phyloP scores from a whole-genome alignment of 2,797 vertebrate genomes.

The Sparidentex hasta region DNA sequence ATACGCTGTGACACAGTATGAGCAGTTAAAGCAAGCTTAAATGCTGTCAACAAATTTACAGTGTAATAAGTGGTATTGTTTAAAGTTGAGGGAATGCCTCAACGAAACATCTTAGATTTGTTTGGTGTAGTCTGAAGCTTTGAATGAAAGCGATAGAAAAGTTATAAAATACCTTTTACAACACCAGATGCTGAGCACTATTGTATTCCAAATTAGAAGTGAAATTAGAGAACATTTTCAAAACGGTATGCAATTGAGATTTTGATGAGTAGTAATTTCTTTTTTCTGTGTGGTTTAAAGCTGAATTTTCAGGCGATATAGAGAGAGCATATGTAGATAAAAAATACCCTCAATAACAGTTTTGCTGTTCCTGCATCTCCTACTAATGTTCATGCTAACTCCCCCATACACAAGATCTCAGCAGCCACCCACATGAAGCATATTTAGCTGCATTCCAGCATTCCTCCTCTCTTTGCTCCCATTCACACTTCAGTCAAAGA shows the following conservation, averaged over 20 bases:
- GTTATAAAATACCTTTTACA: not conserved
- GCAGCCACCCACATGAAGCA: slow-evolving; percentile 45
- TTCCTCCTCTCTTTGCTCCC: slow-evolving; percentile 35
- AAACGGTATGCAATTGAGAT: not conserved
- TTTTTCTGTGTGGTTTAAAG: not conserved
- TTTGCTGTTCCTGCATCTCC: slow-evolving; percentile 20
- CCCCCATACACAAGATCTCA: slow-evolving; percentile 24
- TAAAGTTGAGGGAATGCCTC: not conserved
- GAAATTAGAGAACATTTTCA: not conserved
- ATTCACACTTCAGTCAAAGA: slow-evolving; percentile 41
- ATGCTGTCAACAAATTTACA: slow-evolving; percentile 32
- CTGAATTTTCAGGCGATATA: not conserved
- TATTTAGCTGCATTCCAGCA: slow-evolving; percentile 53
- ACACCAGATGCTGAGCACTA: not conserved
- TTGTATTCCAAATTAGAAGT: not conserved
- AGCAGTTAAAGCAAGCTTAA: slow-evolving; percentile 23
- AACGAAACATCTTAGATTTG: not conserved
- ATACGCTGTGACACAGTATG: slow-evolving; percentile 11
- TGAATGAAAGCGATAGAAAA: not conserved
- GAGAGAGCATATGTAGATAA: not conserved
- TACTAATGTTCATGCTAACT: slow-evolving; percentile 18
- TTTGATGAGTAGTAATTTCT: not conserved
- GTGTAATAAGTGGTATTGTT: slow-evolving; percentile 19
- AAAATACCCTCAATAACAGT: slow-evolving; percentile 1
- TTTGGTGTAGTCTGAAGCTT: slow-evolving; percentile 8